A percentile compares a stretch with the other conserved stretches of the same genome.
These are phyloP conservation scores for Sitta carolinensis DNA, from an alignment of 2,797 vertebrate species.

Conservation along the genomic window DNA sequence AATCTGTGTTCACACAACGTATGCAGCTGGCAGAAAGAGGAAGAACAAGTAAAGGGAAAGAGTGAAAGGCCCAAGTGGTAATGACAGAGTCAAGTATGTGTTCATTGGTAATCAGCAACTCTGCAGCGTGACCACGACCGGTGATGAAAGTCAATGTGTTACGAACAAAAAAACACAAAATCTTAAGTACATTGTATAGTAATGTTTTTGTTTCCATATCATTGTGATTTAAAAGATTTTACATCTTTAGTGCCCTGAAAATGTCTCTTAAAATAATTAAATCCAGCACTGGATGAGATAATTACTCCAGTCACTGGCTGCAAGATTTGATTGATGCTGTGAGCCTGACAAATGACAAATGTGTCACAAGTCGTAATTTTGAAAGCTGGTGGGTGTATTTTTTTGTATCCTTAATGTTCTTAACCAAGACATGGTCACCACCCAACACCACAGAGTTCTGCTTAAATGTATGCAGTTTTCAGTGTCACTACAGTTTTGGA, in stretches of 20 bases:
- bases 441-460: neutral
- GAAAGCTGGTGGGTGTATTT: neutral
- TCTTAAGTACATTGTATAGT: neutral
- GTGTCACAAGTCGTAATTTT: neutral
- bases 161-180: neutral
- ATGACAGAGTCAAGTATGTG: neutral
- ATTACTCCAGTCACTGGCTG: neutral
- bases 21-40: neutral
- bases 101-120: neutral
- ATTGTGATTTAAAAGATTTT: conserved; percentile 27
- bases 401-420: neutral
- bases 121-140: neutral
- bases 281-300: neutral
- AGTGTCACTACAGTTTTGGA: neutral
- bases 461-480: neutral
- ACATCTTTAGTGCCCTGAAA: conserved; percentile 17
- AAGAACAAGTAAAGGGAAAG: neutral
- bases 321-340: conserved; percentile 19
- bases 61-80: neutral
- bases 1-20: neutral
- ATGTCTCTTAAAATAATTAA: conserved; percentile 59
- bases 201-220: neutral
- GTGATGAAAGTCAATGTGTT: neutral
- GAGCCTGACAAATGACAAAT: conserved; percentile 4
- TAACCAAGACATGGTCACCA: neutral